phyloP scores from a whole-genome alignment of 2,888 invertebrate genomes.

The Alloscopus bannaensis region DNA sequence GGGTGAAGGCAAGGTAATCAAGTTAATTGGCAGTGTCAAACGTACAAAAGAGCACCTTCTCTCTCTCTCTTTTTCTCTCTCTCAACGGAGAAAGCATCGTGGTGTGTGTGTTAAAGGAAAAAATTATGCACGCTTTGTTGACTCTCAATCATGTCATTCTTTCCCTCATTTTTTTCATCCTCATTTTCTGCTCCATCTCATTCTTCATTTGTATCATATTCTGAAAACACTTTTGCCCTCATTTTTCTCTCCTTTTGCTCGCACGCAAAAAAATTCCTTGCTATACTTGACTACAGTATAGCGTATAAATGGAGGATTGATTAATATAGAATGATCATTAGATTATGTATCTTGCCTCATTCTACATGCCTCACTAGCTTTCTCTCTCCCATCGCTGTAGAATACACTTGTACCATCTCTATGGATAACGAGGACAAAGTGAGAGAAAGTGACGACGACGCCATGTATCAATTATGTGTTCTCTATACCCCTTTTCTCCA shows the following conservation, averaged over 20 bases:
- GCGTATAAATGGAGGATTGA: conserved; percentile 37
- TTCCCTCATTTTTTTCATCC: not conserved
- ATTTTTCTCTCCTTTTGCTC: no score
- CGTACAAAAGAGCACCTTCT: conserved; percentile 45
- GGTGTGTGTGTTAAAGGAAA: conserved; percentile 40
- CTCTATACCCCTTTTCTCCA: no score
- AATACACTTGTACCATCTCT: no score
- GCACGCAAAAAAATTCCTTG: no score
- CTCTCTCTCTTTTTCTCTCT: no score
- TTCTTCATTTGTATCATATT: not conserved
- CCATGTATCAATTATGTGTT: conserved; percentile 35
- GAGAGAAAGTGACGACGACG: no score
- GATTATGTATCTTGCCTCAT: conserved; percentile 28
- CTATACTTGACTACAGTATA: no score
- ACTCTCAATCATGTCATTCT: conserved; percentile 31
- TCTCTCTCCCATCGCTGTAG: conserved; percentile 22
- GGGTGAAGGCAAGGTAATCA: conserved; percentile 39
- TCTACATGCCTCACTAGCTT: conserved; percentile 12
- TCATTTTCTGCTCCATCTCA: no score
- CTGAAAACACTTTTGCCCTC: not conserved
- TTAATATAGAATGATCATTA: conserved; percentile 54
- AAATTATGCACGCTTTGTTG: conserved; percentile 37
- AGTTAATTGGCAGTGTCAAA: conserved; percentile 53
- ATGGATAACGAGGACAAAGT: conserved; percentile 23
- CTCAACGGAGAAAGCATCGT: conserved; percentile 13